Conservation (phyloP, 2,113 vertebrate species). For the Asarcornis scutulata region DNA sequence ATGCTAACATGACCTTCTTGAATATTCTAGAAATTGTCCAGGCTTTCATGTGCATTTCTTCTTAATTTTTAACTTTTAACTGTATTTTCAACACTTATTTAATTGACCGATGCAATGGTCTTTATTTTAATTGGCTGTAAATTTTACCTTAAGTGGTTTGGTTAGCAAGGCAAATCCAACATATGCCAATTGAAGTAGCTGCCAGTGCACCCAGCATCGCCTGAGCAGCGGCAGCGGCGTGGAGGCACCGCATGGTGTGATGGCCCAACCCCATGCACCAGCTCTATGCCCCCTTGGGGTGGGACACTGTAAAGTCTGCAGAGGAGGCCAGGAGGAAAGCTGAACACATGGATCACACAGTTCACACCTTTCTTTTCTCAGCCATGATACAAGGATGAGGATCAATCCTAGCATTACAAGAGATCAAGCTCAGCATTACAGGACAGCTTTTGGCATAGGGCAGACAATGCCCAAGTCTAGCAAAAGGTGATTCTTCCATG, state of each 20-base stretch:
- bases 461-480: not conserved
- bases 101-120: not conserved
- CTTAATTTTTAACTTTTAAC: not conserved
- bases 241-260: not conserved
- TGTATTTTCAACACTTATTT: not conserved
- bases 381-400: not conserved
- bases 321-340: not conserved
- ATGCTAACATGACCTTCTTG: no score
- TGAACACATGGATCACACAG: not conserved
- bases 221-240: not conserved
- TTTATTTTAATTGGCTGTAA: not conserved
- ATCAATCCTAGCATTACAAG: not conserved
- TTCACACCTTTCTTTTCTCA: not conserved
- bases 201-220: not conserved
- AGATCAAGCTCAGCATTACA: not conserved
- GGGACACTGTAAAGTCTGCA: not conserved
- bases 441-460: not conserved
- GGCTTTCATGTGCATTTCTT: not conserved
- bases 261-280: not conserved
- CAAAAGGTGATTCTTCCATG: not conserved
- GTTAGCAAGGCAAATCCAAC: not conserved
- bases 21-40: not conserved
- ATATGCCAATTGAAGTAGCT: fast-evolving
- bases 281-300: not conserved
- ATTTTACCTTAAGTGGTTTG: not conserved